Evolutionary conservation across 2,888 invertebrate genomes (phyloP), one percentile per base, ranked within the genome.

Genomic region (Melieria crassipennis): DNA sequence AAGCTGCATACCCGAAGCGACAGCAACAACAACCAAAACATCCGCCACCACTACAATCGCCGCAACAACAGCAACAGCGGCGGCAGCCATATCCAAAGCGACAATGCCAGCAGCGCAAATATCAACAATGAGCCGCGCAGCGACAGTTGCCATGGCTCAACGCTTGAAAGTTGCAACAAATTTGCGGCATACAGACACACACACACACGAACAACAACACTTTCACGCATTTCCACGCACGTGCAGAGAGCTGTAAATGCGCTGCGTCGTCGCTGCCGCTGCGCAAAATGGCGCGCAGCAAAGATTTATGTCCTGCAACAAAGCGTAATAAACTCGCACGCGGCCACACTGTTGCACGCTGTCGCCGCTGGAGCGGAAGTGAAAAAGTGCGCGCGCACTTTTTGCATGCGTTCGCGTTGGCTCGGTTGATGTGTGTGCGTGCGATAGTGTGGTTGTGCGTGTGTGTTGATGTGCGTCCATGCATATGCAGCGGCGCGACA

Each of bases 401-500:
- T 48, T 4, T 48, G 47, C 30, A 48, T 48, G 11, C 42, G 42
- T 64, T n/a, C 42, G 4, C 30, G 10, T 30, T 10, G 7, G 47
- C 48, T 30, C 30, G 30, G 30, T 30, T 30, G 30, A 30, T 30
- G 13, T 60, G 9, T 45, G n/a, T 43, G 7, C 3, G 45, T 45
- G 5, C 6, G 3, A 45, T 1, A 4, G 10, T 6, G 11, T 60
- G 30, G 30, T 30, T 30, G 7, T 43, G 7, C 4, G 4, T 6
- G 11, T 11, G 45, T 45, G 43, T 60, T 0, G 43, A 46, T 60
- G 45, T 30, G 43, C n/a, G 0, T 43, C 42, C 45, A 45, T 60
- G 60, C 9, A 30, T 30, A 30, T 30, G 30, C 30, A 30, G 30
- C 30, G 30, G 47, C 57, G 50, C 58, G 74, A 73, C 80, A 79